Percentiles rank a stretch among this genome's conserved stretches.
These are phyloP conservation scores for Prosopocoilus inquinatus DNA, from an alignment of 2,888 invertebrate species.

Conservation along the genomic window DNA sequence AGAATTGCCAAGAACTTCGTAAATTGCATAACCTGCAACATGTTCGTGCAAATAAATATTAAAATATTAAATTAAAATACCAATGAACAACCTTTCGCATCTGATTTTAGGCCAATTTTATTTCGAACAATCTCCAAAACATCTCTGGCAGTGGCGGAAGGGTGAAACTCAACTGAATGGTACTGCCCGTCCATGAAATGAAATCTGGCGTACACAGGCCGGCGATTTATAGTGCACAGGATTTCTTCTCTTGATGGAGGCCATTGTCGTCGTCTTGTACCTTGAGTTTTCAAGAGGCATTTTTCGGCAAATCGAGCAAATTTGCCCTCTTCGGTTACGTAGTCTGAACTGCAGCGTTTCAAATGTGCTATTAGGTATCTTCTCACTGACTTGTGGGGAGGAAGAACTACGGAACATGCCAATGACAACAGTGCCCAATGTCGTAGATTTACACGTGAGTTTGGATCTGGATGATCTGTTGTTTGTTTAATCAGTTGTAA, in stretches of 20 bases:
- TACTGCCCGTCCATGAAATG: conserved; percentile 93
- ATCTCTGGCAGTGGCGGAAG: conserved; percentile 87
- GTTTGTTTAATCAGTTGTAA: conserved; percentile 89
- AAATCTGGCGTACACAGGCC: conserved; percentile 88
- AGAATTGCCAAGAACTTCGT: conserved; percentile 84
- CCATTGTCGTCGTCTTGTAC: conserved; percentile 78
- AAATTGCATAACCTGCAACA: conserved; percentile 78
- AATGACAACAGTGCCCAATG: conserved; percentile 90
- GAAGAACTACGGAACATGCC: conserved; percentile 79
- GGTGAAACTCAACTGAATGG: conserved; percentile 92
- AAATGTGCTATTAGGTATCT: conserved; percentile 87
- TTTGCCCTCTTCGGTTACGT: conserved; percentile 89
- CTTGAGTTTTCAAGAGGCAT: conserved; percentile 71
- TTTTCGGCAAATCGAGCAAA: conserved; percentile 91
- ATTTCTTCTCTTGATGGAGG: conserved; percentile 92
- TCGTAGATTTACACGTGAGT: conserved; percentile 79
- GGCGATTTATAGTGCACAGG: conserved; percentile 84
- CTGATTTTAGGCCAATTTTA: conserved; percentile 82
- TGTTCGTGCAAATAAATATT: conserved; percentile 8
- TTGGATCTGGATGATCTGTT: conserved; percentile 87
- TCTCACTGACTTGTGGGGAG: conserved; percentile 80
- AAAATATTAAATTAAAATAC: background rate
- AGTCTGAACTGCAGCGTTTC: conserved; percentile 83
- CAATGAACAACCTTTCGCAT: conserved; percentile 55
- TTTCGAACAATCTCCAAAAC: conserved; percentile 83